phyloP scores from a whole-genome alignment of 1,140 invertebrate genomes.

The Rhagoletis pomonella region DNA sequence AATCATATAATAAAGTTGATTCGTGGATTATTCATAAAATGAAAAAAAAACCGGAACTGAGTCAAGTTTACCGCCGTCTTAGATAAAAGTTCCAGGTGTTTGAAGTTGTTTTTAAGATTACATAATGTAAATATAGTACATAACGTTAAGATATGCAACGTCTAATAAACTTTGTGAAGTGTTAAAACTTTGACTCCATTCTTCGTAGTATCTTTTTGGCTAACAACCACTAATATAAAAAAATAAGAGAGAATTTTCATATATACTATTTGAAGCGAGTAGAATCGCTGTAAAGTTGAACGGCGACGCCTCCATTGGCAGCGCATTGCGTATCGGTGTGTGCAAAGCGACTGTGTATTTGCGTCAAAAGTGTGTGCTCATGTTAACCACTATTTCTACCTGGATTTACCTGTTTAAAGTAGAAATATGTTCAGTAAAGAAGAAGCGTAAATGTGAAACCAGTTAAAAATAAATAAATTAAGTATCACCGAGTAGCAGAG shows the following conservation, averaged over 20 bases:
- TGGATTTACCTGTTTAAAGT: constrained; percentile 64
- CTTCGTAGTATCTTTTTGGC: not conserved
- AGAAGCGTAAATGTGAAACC: not conserved
- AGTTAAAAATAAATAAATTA: constrained; percentile 41
- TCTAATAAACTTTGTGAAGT: not conserved
- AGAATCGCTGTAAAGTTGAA: constrained; percentile 5
- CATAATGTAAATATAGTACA: not conserved
- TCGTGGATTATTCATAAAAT: not conserved
- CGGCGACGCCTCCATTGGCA: not conserved
- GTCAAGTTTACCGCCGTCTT: not conserved
- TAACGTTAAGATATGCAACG: not conserved
- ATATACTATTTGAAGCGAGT: not conserved
- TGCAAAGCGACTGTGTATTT: not conserved
- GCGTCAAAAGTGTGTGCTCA: constrained; percentile 54
- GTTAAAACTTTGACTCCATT: not conserved
- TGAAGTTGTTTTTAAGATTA: not conserved
- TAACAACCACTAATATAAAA: constrained; percentile 16
- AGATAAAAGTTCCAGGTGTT: not conserved
- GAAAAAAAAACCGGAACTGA: not conserved
- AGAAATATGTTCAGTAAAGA: constrained; percentile 15
- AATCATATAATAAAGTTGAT: not conserved
- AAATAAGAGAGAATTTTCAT: constrained; percentile 28
- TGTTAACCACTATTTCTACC: constrained; percentile 66
- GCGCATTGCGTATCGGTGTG: constrained; percentile 13
- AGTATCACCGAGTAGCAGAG: not conserved